phyloP scores from a whole-genome alignment of 2,113 vertebrate species.

The Pica pica region DNA sequence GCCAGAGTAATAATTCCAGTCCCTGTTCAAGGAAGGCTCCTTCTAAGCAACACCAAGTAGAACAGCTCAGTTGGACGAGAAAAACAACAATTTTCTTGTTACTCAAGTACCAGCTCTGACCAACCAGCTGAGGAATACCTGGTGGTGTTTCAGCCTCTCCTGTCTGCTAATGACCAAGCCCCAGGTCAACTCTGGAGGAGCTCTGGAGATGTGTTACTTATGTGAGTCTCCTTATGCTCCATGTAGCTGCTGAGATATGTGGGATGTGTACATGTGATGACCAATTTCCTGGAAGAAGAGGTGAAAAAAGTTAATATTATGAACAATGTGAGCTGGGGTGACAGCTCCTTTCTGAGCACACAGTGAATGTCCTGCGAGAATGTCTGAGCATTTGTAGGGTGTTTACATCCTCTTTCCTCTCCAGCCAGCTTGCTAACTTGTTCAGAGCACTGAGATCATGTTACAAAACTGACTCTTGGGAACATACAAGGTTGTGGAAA shows the following conservation, averaged over 20 bases:
- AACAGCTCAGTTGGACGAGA: not conserved
- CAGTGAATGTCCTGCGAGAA: not conserved
- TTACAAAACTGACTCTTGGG: not conserved
- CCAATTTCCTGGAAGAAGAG: not conserved
- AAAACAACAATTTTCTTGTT: not conserved
- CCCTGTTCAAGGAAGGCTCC: not conserved
- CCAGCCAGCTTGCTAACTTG: not conserved
- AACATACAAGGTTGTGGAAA: not conserved
- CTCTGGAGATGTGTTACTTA: not conserved
- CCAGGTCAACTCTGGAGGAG: not conserved
- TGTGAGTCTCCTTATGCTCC: not conserved
- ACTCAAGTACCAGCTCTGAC: not conserved
- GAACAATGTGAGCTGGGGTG: not conserved
- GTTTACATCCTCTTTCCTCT: not conserved
- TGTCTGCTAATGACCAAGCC: not conserved
- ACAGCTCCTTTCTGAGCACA: not conserved
- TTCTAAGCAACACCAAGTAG: not conserved
- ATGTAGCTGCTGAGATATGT: not conserved
- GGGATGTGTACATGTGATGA: not conserved
- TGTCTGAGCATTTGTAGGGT: not conserved
- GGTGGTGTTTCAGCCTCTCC: not conserved
- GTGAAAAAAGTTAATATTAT: not conserved
- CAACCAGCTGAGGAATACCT: not conserved
- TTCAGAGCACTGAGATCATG: not conserved
- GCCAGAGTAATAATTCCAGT: not conserved